phyloP scores from a whole-genome alignment of 2,113 vertebrate species.

The Entomyzon cyanotis region DNA sequence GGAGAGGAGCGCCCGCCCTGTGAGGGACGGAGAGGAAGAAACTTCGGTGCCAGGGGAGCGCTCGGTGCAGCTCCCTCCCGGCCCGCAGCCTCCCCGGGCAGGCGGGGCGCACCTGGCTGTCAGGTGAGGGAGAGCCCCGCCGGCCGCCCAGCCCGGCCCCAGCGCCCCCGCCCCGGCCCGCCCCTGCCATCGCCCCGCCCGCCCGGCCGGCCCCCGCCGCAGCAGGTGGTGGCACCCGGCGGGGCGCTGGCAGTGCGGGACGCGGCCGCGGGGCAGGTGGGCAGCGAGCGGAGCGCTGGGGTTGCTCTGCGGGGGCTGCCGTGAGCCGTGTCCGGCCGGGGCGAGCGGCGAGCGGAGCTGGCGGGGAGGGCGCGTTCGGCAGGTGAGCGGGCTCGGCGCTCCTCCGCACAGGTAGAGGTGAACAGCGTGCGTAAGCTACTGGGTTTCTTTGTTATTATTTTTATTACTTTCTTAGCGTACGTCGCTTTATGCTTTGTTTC shows the following conservation, averaged over 20 bases:
- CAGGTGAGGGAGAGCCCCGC: too few relatives aligned
- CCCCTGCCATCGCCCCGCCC: background rate
- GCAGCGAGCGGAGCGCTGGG: rapidly evolving
- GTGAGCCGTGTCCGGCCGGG: rapidly evolving
- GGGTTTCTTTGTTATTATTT: rapidly evolving
- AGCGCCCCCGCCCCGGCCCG: too few relatives aligned
- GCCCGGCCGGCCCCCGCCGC: background rate
- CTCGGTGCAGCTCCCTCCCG: background rate
- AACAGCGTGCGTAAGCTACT: too few relatives aligned
- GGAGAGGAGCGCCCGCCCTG: rapidly evolving
- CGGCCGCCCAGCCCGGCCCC: too few relatives aligned
- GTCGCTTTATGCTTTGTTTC: rapidly evolving
- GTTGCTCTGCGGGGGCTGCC: rapidly evolving
- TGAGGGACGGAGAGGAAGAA: background rate
- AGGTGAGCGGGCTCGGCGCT: background rate
- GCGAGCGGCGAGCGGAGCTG: rapidly evolving
- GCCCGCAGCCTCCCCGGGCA: rapidly evolving
- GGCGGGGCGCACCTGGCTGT: background rate
- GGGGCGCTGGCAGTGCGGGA: rapidly evolving
- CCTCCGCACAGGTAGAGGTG: background rate
- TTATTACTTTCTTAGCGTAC: rapidly evolving
- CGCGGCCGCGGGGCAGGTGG: background rate
- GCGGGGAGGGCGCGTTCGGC: background rate
- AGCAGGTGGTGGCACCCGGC: background rate
- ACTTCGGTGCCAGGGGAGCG: background rate